These are phyloP conservation scores for Sorex araneus DNA, from an alignment of 2,113 vertebrate species.

Conservation along the genomic window DNA sequence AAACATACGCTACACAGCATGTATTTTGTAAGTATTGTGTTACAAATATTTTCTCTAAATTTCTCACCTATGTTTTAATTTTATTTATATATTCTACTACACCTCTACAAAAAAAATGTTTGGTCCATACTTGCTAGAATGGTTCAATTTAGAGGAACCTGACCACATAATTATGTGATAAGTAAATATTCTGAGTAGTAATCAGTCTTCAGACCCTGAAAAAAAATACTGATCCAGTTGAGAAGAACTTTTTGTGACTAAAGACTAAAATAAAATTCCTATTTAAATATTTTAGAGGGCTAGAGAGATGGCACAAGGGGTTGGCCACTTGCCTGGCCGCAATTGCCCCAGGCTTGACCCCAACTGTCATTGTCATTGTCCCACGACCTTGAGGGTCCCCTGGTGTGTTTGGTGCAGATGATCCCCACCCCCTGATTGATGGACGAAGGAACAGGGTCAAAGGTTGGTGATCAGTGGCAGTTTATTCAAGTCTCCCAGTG, in stretches of 20 bases:
- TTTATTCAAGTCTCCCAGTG: too few relatives aligned
- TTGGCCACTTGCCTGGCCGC: neutral
- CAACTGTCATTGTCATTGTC: too few relatives aligned
- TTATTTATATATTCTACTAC: too few relatives aligned
- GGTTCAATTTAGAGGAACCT: neutral
- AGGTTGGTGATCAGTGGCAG: too few relatives aligned
- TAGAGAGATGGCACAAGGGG: neutral
- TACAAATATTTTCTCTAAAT: constrained; percentile 1
- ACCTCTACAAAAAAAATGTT: neutral
- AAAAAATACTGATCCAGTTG: neutral
- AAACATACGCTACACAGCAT: neutral
- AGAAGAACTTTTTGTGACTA: neutral
- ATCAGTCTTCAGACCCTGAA: neutral
- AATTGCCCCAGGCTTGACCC: too few relatives aligned
- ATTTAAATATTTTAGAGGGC: neutral
- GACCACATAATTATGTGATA: neutral
- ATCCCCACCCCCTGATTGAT: too few relatives aligned
- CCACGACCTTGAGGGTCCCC: neutral
- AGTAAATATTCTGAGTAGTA: neutral
- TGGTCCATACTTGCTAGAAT: neutral
- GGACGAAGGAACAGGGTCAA: too few relatives aligned
- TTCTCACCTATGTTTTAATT: too few relatives aligned
- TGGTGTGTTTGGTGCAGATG: too few relatives aligned
- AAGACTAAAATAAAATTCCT: neutral
- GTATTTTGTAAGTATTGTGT: neutral